phyloP scores from a whole-genome alignment of 23 tunicate species.

The Trididemnum miniatum region DNA sequence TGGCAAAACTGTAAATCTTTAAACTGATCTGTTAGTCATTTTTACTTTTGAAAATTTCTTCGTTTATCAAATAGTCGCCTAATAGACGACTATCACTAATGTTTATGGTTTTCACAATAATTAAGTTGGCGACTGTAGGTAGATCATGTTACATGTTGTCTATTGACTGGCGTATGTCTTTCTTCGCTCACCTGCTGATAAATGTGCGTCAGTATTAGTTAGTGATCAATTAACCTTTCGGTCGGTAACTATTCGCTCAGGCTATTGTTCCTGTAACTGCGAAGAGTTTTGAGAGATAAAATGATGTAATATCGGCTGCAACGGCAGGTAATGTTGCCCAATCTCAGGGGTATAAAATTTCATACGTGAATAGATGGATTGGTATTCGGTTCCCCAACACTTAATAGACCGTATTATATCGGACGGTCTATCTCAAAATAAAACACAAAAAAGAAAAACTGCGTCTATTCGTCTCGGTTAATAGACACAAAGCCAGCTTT shows the following conservation, averaged over 20 bases:
- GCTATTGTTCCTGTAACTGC: conserved; percentile 15
- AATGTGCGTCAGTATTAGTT: conserved; percentile 1
- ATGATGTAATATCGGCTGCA: conserved; percentile 16
- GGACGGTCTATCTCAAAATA: neutral
- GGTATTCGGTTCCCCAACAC: conserved; percentile 39
- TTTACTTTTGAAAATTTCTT: too few species aligned
- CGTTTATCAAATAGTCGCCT: too few species aligned
- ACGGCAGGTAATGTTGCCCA: neutral
- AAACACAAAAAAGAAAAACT: neutral
- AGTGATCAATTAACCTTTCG: conserved; percentile 26
- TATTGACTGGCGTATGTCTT: conserved; percentile 14
- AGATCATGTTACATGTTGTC: conserved; percentile 20
- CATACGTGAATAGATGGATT: conserved; percentile 31
- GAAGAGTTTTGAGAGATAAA: neutral
- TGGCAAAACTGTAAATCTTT: too few species aligned
- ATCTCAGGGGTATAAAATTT: conserved; percentile 42
- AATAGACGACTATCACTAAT: too few species aligned
- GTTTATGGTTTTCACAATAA: conserved; percentile 3
- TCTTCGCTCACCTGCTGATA: conserved; percentile 17
- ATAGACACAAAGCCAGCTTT: neutral
- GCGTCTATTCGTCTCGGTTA: neutral
- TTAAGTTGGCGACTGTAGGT: neutral
- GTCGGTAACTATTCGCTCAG: neutral
- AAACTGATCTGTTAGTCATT: too few species aligned
- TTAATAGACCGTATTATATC: conserved; percentile 47